Percentiles rank a stretch among this genome's conserved stretches.
phyloP scores from a whole-genome alignment of 2,113 vertebrate species.

The Phoxinus phoxinus region DNA sequence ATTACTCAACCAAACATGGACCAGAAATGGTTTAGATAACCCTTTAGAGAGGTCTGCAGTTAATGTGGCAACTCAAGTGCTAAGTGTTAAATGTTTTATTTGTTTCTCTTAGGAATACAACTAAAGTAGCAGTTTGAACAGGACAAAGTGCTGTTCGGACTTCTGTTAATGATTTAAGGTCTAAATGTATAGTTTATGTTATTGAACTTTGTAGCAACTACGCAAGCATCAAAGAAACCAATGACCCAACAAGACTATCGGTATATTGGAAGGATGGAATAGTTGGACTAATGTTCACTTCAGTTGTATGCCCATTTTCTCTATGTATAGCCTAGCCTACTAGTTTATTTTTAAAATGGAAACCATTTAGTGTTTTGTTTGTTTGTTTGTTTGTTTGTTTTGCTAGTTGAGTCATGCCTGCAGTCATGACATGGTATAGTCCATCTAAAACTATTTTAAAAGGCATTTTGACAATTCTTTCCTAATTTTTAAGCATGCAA shows the following conservation, averaged over 20 bases:
- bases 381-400: too few relatives aligned
- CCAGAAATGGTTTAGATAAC: constrained; percentile 5
- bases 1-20: constrained; percentile 53
- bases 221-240: too few relatives aligned
- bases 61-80: constrained; percentile 25
- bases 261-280: too few relatives aligned
- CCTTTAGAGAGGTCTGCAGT: constrained; percentile 32
- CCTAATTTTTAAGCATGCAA: background rate
- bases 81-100: constrained; percentile 6
- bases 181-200: background rate
- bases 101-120: background rate
- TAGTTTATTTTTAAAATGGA: background rate
- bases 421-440: background rate
- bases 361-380: background rate
- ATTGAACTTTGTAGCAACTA: background rate
- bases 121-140: background rate
- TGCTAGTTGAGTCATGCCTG: background rate
- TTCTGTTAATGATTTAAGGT: background rate
- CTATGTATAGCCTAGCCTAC: background rate
- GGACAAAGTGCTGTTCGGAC: background rate
- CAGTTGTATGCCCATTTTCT: background rate
- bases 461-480: background rate
- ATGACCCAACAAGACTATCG: background rate
- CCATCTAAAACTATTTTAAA: background rate
- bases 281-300: background rate